Conservation (phyloP, 1,140 invertebrate genomes). For the Drosophila aff. region DNA sequence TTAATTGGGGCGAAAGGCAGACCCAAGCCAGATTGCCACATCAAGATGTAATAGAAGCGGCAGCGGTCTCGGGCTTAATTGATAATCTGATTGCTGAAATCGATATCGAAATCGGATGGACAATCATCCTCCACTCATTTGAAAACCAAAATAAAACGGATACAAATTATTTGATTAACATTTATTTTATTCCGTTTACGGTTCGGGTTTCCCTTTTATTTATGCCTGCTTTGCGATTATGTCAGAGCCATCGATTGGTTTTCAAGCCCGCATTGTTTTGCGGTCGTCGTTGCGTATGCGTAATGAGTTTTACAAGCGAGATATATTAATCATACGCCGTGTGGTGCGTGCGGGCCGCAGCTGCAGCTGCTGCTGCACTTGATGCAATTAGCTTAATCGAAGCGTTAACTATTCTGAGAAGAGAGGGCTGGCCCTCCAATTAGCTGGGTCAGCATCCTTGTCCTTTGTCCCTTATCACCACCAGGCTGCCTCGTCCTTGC, state of each 20-base stretch:
- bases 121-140: slow-evolving; percentile 2
- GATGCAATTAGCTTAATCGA: slow-evolving; percentile 46
- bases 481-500: not conserved
- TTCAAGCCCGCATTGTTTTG: slow-evolving; percentile 46
- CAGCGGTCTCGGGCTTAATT: slow-evolving; percentile 5
- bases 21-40: not conserved
- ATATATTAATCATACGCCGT: slow-evolving; percentile 65
- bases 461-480: slow-evolving; percentile 10
- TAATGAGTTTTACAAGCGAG: slow-evolving; percentile 35
- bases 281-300: slow-evolving; percentile 58
- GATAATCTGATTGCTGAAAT: slow-evolving; percentile 37
- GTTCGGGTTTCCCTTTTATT: slow-evolving; percentile 1
- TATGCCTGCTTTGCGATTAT: slow-evolving; percentile 37
- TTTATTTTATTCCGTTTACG: slow-evolving; percentile 13
- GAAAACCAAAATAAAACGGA: slow-evolving; percentile 2
- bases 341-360: slow-evolving; percentile 23
- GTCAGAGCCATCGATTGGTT: slow-evolving; percentile 39
- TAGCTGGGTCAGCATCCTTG: not conserved
- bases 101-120: slow-evolving; percentile 9
- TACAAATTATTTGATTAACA: slow-evolving; percentile 32
- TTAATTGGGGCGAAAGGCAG: not conserved
- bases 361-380: slow-evolving; percentile 24
- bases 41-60: slow-evolving; percentile 9
- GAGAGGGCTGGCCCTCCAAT: not conserved
- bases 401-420: not conserved